phyloP scores from a whole-genome alignment of 53 echinoderm and acorn worm species.

The Apostichopus leukothele region DNA sequence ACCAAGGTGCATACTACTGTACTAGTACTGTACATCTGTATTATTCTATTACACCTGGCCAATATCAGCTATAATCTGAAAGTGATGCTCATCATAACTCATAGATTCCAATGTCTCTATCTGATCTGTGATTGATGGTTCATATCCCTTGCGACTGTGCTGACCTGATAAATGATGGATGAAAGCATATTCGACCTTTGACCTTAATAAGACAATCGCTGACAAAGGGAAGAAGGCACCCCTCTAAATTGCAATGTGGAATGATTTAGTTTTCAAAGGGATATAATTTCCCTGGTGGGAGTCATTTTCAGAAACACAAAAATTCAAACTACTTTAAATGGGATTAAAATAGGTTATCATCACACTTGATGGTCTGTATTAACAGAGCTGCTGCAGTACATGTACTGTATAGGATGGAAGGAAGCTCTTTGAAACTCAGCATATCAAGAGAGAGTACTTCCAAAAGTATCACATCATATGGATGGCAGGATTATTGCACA shows the following conservation, averaged over 20 bases:
- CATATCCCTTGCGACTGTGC: background rate
- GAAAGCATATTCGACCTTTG: slow-evolving; percentile 21
- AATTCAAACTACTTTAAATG: slow-evolving; percentile 2
- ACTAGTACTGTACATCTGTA: background rate
- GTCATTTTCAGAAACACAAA: background rate
- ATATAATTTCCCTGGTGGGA: background rate
- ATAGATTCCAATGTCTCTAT: slow-evolving; percentile 3
- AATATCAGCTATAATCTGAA: background rate
- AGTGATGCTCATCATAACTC: slow-evolving; percentile 19
- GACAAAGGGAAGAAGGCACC: background rate
- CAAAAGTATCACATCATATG: too few relatives aligned
- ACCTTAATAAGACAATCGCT: background rate
- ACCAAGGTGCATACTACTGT: background rate
- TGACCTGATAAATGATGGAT: slow-evolving; percentile 35
- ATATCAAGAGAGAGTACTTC: too few relatives aligned
- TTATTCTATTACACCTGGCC: background rate
- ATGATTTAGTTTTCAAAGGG: background rate
- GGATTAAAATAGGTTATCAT: background rate
- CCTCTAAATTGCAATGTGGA: background rate
- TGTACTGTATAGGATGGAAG: too few relatives aligned
- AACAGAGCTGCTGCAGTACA: too few relatives aligned
- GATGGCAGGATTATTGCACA: too few relatives aligned
- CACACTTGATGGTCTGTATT: too few relatives aligned
- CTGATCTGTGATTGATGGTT: background rate
- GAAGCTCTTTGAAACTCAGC: too few relatives aligned